These are phyloP conservation scores for Akabosia matsudoensis DNA, from an alignment of 1,140 invertebrate genomes.

Conservation along the genomic window DNA sequence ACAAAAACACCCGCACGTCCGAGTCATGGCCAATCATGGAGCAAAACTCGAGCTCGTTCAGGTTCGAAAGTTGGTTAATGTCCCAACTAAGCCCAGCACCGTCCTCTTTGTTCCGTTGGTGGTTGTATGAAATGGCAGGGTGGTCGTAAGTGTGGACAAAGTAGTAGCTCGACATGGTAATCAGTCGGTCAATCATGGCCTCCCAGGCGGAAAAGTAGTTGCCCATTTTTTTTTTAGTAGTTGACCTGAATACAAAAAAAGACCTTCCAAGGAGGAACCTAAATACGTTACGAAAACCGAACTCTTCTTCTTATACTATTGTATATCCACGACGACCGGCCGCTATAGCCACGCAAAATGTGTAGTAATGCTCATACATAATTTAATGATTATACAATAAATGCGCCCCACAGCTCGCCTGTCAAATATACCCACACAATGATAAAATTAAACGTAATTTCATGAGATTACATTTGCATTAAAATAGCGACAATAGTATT, in stretches of 20 bases:
- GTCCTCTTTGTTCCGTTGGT: slow-evolving; percentile 1
- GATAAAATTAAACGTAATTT: too few relatives aligned
- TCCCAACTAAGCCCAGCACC: not conserved
- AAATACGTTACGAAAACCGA: too few relatives aligned
- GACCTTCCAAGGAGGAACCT: too few relatives aligned
- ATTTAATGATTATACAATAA: not conserved
- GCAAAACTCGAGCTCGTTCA: slow-evolving; percentile 9
- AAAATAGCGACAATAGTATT: too few relatives aligned
- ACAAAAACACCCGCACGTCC: not conserved
- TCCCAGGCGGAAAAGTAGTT: slow-evolving; percentile 3
- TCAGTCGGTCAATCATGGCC: not conserved
- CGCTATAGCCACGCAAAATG: too few relatives aligned
- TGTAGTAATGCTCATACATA: not conserved
- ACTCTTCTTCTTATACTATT: too few relatives aligned
- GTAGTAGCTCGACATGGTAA: not conserved
- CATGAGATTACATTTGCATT: too few relatives aligned
- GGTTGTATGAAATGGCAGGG: not conserved
- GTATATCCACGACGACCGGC: too few relatives aligned
- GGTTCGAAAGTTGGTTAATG: not conserved
- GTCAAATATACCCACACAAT: too few relatives aligned
- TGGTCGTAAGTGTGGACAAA: not conserved
- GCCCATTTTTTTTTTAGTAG: slow-evolving; percentile 13
- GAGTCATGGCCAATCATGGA: slow-evolving; percentile 5
- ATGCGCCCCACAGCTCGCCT: too few relatives aligned
- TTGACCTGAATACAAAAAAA: too few relatives aligned